phyloP scores from a whole-genome alignment of 1,140 invertebrate species.

The Melipona quadrifasciata region DNA sequence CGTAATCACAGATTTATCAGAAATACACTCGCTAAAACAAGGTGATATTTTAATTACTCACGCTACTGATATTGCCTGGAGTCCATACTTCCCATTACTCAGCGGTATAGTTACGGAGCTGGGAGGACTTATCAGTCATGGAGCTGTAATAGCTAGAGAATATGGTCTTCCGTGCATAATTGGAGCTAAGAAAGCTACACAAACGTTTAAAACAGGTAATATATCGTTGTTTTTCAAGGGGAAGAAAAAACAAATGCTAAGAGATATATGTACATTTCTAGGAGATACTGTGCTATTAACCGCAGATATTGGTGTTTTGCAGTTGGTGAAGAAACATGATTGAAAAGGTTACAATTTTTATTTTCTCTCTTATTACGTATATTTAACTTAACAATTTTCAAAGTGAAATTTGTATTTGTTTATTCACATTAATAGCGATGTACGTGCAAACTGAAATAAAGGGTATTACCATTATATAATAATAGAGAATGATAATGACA shows the following conservation, averaged over 20 bases:
- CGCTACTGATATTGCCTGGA: conserved; percentile 93
- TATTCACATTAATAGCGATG: neutral
- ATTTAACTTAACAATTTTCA: conserved; percentile 7
- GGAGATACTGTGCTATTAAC: conserved; percentile 61
- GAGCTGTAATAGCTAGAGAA: conserved; percentile 93
- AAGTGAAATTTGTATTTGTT: neutral
- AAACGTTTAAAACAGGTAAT: conserved; percentile 86
- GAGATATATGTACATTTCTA: conserved; percentile 39
- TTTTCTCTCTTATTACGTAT: neutral
- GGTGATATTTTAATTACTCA: conserved; percentile 91
- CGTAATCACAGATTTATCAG: conserved; percentile 84
- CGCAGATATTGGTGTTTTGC: conserved; percentile 49
- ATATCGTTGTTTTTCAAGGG: neutral
- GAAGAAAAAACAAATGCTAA: neutral
- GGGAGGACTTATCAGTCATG: conserved; percentile 93
- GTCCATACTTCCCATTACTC: conserved; percentile 92
- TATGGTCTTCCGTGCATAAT: conserved; percentile 93
- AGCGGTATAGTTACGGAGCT: conserved; percentile 92
- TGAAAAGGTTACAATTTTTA: conserved; percentile 19
- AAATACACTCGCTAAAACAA: conserved; percentile 77
- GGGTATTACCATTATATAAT: neutral
- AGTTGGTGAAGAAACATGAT: conserved; percentile 43
- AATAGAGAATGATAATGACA: neutral
- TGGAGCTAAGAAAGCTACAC: conserved; percentile 86
- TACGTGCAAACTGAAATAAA: conserved; percentile 8